These are phyloP conservation scores for Zaprionus vittiger DNA, from an alignment of 1,140 invertebrate genomes.

Conservation along the genomic window DNA sequence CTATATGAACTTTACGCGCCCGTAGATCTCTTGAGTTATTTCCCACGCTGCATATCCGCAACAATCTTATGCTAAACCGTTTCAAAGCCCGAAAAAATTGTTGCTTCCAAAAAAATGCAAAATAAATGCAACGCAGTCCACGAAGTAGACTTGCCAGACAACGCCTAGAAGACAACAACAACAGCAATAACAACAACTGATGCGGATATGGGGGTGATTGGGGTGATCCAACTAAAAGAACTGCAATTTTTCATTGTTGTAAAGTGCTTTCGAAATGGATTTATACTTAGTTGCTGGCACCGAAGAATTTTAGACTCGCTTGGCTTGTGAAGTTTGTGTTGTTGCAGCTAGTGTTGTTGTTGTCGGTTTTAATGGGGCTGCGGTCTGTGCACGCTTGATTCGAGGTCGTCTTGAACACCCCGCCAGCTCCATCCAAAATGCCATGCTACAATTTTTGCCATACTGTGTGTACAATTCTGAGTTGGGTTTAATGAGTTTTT, in stretches of 20 bases:
- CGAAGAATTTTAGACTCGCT: slow-evolving; percentile 7
- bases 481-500: slow-evolving; percentile 57
- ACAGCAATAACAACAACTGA: background rate
- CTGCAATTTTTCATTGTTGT: slow-evolving; percentile 66
- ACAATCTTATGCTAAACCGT: slow-evolving; percentile 16
- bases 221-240: slow-evolving; percentile 37
- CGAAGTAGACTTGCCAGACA: slow-evolving; percentile 35
- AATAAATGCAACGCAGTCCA: slow-evolving; percentile 11
- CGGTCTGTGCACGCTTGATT: slow-evolving; percentile 33
- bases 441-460: slow-evolving; percentile 17
- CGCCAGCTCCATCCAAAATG: background rate
- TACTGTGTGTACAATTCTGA: slow-evolving; percentile 44
- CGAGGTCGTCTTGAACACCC: slow-evolving; percentile 35
- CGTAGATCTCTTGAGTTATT: slow-evolving; percentile 22
- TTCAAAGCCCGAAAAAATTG: slow-evolving; percentile 31
- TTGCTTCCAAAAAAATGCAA: slow-evolving; percentile 22
- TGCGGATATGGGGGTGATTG: slow-evolving; percentile 10
- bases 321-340: slow-evolving; percentile 7
- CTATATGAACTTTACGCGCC: slow-evolving; percentile 36
- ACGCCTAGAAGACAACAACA: slow-evolving; percentile 52
- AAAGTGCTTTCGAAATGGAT: slow-evolving; percentile 63
- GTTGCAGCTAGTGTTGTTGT: background rate
- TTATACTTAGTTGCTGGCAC: slow-evolving; percentile 40
- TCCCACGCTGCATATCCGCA: slow-evolving; percentile 34
- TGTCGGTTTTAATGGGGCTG: slow-evolving; percentile 25